Evolutionary conservation across 2,888 invertebrate species (phyloP).

Genomic region (Tinea trinotella): DNA sequence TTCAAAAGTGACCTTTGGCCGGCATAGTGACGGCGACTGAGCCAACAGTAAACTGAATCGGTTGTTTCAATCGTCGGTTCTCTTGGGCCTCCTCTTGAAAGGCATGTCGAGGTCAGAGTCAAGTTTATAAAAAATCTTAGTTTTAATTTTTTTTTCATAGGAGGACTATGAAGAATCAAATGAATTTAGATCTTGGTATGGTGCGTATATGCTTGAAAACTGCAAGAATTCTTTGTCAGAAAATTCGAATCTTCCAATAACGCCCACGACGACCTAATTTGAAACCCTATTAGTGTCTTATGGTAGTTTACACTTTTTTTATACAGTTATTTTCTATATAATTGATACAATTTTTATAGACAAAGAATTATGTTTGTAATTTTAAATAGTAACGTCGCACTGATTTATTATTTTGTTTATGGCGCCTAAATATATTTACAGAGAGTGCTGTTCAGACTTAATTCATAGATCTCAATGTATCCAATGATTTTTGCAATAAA

Average conservation of each 20-base stretch:
- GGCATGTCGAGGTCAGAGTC: too few relatives aligned
- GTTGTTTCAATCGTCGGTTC: too few relatives aligned
- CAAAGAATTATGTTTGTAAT: not conserved
- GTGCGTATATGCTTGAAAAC: slow-evolving; percentile 29
- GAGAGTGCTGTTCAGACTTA: not conserved
- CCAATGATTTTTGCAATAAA: not conserved
- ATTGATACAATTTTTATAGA: not conserved
- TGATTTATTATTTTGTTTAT: not conserved
- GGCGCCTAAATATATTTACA: not conserved
- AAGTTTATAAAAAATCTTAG: too few relatives aligned
- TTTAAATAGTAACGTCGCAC: not conserved
- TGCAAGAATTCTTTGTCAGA: not conserved
- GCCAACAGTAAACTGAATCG: too few relatives aligned
- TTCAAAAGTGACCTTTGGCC: too few relatives aligned
- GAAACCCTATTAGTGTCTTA: not conserved
- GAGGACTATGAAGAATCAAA: slow-evolving; percentile 59
- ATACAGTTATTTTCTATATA: not conserved
- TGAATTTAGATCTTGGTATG: slow-evolving; percentile 63
- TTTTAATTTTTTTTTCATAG: slow-evolving; percentile 36
- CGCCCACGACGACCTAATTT: not conserved
- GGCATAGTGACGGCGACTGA: too few relatives aligned
- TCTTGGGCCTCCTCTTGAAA: too few relatives aligned
- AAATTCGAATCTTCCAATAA: not conserved
- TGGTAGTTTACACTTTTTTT: not conserved
- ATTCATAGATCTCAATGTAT: slow-evolving; percentile 35